phyloP scores from a whole-genome alignment of 2,888 invertebrate genomes.

The Margaritifera margaritifera region DNA sequence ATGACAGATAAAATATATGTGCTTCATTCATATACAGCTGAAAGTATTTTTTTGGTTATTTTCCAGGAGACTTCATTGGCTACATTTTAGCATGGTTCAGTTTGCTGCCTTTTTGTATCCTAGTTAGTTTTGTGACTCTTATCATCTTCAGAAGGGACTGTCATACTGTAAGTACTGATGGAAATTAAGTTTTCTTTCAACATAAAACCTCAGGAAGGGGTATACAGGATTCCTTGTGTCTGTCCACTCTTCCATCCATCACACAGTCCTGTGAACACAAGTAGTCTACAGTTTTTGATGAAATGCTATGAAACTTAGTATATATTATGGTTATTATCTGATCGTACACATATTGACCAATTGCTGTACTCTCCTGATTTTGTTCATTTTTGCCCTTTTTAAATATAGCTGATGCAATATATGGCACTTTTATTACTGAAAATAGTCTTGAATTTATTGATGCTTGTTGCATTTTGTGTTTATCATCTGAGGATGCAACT shows the following conservation, averaged over 20 bases:
- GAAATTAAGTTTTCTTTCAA: neutral
- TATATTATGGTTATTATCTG: no score
- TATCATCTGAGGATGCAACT: no score
- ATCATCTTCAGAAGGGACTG: constrained; percentile 91
- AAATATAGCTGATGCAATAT: no score
- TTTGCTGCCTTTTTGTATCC: constrained; percentile 87
- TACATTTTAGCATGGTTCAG: constrained; percentile 87
- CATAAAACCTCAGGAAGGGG: neutral
- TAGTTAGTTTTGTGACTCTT: constrained; percentile 86
- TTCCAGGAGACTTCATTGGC: constrained; percentile 88
- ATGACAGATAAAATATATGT: neutral
- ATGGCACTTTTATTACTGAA: no score
- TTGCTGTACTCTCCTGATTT: neutral
- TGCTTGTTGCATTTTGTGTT: no score
- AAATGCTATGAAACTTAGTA: no score
- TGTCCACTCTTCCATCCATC: no score
- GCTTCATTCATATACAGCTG: neutral
- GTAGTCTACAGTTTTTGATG: neutral
- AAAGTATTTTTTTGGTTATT: constrained; percentile 25
- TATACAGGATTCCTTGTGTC: neutral
- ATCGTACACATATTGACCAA: no score
- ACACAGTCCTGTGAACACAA: neutral
- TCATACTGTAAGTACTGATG: constrained; percentile 87
- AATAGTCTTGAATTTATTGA: no score
- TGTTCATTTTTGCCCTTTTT: no score